Conservation (phyloP, 2,113 vertebrate species). For the Chauna torquata region DNA sequence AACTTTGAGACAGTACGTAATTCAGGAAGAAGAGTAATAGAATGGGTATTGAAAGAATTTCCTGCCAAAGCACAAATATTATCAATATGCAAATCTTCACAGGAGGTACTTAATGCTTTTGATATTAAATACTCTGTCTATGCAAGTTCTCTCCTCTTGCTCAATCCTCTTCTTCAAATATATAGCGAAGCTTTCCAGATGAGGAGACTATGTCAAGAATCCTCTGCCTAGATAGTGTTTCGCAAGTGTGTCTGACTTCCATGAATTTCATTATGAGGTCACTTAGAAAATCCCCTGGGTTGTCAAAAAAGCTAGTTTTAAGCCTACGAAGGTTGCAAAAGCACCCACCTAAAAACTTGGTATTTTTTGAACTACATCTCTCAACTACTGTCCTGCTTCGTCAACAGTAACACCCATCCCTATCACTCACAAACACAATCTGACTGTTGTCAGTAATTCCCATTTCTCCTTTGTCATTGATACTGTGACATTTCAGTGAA, state of each 20-base stretch:
- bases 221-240: not conserved
- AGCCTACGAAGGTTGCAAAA: not conserved
- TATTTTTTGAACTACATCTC: not conserved
- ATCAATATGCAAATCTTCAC: conserved; percentile 68
- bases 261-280: conserved; percentile 4
- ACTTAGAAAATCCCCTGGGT: not conserved
- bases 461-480: not conserved
- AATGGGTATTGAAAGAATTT: conserved; percentile 67
- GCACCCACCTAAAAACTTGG: not conserved
- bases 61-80: conserved; percentile 60
- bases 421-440: not conserved
- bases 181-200: not conserved
- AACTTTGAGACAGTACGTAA: conserved; percentile 41
- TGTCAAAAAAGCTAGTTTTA: not conserved
- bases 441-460: not conserved
- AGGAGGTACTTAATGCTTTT: conserved; percentile 54
- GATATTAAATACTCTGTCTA: conserved; percentile 51
- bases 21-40: conserved; percentile 64
- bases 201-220: conserved; percentile 19
- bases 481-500: not conserved
- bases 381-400: not conserved
- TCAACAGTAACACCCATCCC: not conserved
- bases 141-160: conserved; percentile 40
- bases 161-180: conserved; percentile 19
- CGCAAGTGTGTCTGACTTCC: not conserved